Evolutionary conservation across 2,113 vertebrate species (phyloP), one percentile per base, ranked within the genome.

Genomic region (Oostethus manadensis): DNA sequence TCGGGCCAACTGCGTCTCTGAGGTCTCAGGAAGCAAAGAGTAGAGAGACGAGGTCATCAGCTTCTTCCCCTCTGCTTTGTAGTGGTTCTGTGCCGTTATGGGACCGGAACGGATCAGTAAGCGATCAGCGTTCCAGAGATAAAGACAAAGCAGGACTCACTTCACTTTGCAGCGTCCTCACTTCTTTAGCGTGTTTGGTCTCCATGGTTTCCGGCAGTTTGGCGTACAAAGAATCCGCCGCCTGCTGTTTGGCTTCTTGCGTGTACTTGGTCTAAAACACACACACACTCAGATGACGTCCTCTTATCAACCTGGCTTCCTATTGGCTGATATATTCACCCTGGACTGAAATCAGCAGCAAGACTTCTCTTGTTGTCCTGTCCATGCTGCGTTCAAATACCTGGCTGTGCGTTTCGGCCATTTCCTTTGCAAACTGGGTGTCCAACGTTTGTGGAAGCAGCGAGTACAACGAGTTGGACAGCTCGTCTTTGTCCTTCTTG

Each of bases 181-280:
- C 80, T 68, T 94, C 89, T 87, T 85, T 92, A 3, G 91, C 91
- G 51, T 88, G 92, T 51, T 89, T 91, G 8, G 89, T 97, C 64
- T 98, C 93, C 59, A 92, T 88, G 46, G 96, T 98, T 21, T 93
- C 91, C 4, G 94, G 87, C 80, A 98, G 92, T 77, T 82, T 89
- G 71, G 91, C 89, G 79, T 94, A 98, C 3, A 96, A 86, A 58
- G 88, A 82, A 14, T 86, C 73, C 18, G 89, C 74, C 23, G 88
- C 64, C 62, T 89, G 88, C 55, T 89, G 88, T 80, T 92, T 94
- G 59, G 73, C 85, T 16, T 68, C 88, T 68, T 89, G 87, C 85
- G 92, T 94, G 59, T 97, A 97, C 69, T 93, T 94, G 45, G 87
- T 83, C 95, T 98, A 54, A 42, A n/a, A 69, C n/a, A 44, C 51